Percentiles rank a stretch among this genome's conserved stretches.
These are phyloP conservation scores for Rutpela maculata DNA, from an alignment of 2,888 invertebrate species.

Conservation along the genomic window DNA sequence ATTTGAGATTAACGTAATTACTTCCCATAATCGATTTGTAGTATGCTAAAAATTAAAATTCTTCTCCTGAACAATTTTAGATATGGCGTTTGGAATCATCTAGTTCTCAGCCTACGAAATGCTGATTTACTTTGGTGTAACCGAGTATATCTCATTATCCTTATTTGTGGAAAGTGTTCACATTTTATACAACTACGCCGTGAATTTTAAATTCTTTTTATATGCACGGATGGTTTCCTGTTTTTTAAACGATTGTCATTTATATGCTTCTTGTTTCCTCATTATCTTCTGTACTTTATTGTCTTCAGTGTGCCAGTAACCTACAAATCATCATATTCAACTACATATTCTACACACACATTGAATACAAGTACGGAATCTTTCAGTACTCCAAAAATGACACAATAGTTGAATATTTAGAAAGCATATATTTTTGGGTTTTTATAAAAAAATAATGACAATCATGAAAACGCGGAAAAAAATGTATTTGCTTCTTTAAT, in stretches of 20 bases:
- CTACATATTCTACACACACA: background rate
- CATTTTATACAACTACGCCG: background rate
- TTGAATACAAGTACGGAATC: background rate
- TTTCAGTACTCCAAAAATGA: background rate
- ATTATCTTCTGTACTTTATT: slow-evolving; percentile 1
- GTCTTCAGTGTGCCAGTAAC: slow-evolving; percentile 7
- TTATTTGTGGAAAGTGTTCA: slow-evolving; percentile 1
- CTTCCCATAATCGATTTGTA: too few species aligned
- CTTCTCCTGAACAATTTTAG: too few species aligned
- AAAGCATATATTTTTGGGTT: background rate
- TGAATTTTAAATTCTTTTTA: background rate
- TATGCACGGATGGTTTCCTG: background rate
- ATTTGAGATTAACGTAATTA: too few species aligned
- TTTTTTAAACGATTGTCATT: background rate
- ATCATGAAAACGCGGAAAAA: background rate
- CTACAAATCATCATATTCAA: slow-evolving; percentile 3
- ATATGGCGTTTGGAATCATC: too few species aligned
- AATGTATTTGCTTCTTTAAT: background rate
- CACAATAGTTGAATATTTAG: background rate
- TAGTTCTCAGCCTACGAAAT: too few species aligned
- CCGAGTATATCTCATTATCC: background rate
- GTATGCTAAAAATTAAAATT: too few species aligned
- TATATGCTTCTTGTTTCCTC: slow-evolving; percentile 1
- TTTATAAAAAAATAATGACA: background rate
- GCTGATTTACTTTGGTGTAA: background rate